These are phyloP conservation scores for Mayetiola destructor DNA, from an alignment of 2,888 invertebrate genomes.

Conservation along the genomic window DNA sequence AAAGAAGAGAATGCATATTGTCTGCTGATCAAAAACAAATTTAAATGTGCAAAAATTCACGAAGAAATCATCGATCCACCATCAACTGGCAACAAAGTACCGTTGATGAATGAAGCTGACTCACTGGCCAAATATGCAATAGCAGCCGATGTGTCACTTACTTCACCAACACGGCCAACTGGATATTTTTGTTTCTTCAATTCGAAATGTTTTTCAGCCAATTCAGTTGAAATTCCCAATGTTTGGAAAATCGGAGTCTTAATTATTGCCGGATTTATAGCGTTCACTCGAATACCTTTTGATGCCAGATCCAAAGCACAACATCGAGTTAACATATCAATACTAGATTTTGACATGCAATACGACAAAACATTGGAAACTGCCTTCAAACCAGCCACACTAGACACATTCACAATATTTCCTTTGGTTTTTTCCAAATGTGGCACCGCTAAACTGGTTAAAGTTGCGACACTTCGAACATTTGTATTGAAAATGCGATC, in stretches of 20 bases:
- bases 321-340: conserved; percentile 89
- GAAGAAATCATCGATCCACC: background rate
- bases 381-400: conserved; percentile 74
- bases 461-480: conserved; percentile 56
- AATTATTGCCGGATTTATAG: conserved; percentile 88
- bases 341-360: conserved; percentile 79
- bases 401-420: conserved; percentile 83
- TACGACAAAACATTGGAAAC: conserved; percentile 84
- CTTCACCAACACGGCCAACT: background rate
- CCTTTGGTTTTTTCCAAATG: conserved; percentile 66
- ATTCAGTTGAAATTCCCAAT: background rate
- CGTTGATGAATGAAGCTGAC: background rate
- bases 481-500: conserved; percentile 79
- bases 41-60: no score
- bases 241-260: conserved; percentile 39
- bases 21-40: no score
- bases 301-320: conserved; percentile 67
- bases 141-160: background rate
- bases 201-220: background rate
- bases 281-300: conserved; percentile 71
- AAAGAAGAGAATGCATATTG: no score
- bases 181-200: background rate
- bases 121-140: background rate
- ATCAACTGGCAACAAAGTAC: background rate
- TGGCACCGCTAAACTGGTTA: conserved; percentile 73